Percentiles rank a stretch among this genome's conserved stretches.
Conservation (phyloP, 2,888 invertebrate species). For the Xestia c-nigrum region DNA sequence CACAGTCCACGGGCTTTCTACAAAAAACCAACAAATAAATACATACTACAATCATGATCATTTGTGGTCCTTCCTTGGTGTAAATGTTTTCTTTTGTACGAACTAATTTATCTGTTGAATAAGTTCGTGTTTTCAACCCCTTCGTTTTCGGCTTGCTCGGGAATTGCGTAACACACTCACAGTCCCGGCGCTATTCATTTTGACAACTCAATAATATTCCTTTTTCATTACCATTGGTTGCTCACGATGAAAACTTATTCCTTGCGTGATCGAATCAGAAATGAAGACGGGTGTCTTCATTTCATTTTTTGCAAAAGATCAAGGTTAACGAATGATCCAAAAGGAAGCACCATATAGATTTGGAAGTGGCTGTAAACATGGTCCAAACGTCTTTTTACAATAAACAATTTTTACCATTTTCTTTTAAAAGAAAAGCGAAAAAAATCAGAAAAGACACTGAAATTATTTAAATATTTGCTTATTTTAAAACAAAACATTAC, state of each 20-base stretch:
- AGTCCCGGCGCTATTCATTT: neutral
- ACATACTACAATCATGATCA: constrained; percentile 43
- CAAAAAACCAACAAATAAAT: constrained; percentile 53
- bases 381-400: too few relatives aligned
- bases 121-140: neutral
- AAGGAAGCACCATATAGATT: neutral
- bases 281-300: too few relatives aligned
- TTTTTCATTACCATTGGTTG: too few relatives aligned
- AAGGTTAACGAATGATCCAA: too few relatives aligned
- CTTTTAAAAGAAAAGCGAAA: too few relatives aligned
- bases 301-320: too few relatives aligned
- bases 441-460: too few relatives aligned
- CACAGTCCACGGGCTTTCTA: constrained; percentile 44
- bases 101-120: neutral
- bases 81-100: constrained; percentile 4
- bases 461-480: neutral
- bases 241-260: too few relatives aligned
- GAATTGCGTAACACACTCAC: neutral
- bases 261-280: too few relatives aligned
- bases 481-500: neutral
- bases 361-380: neutral
- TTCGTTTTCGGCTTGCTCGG: neutral
- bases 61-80: constrained; percentile 18
- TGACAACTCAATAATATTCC: neutral
- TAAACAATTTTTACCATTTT: too few relatives aligned